Conservation (phyloP, 2,888 invertebrate species). For the Phaedon cochleariae region DNA sequence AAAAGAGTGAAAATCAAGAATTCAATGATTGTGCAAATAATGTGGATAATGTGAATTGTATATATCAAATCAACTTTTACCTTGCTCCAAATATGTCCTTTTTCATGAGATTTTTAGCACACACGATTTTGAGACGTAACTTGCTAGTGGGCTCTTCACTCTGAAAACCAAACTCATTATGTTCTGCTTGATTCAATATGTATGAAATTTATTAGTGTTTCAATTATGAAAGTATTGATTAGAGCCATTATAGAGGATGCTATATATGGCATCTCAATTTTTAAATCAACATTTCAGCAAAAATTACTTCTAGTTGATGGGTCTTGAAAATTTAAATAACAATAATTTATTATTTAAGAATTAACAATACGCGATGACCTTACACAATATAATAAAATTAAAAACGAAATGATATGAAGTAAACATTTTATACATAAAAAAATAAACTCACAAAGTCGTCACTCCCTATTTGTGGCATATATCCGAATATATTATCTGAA, state of each 20-base stretch:
- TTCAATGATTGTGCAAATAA: too few species aligned
- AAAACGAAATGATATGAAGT: too few species aligned
- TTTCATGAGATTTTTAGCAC: conserved; percentile 92
- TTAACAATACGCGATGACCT: too few species aligned
- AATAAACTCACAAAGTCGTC: conserved; percentile 59
- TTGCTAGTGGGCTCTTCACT: conserved; percentile 83
- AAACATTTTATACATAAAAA: too few species aligned
- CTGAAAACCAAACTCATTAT: conserved; percentile 63
- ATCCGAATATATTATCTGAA: conserved; percentile 60
- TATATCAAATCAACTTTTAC: too few species aligned
- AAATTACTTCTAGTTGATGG: background rate
- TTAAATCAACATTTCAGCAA: background rate
- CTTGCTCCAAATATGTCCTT: conserved; percentile 99
- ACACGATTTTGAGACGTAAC: conserved; percentile 84
- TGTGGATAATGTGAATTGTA: too few species aligned
- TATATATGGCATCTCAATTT: background rate
- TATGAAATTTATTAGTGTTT: too few species aligned
- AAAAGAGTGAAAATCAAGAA: too few species aligned
- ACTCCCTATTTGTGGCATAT: conserved; percentile 58
- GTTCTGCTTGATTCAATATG: background rate
- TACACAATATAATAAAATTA: too few species aligned
- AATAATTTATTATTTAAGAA: too few species aligned
- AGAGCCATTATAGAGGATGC: too few species aligned
- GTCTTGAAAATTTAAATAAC: background rate
- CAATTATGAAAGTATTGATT: background rate